A percentile compares a stretch with the other conserved stretches of the same genome.
phyloP scores from a whole-genome alignment of 64 coral and sea anemone genomes.

The Actinia equina region DNA sequence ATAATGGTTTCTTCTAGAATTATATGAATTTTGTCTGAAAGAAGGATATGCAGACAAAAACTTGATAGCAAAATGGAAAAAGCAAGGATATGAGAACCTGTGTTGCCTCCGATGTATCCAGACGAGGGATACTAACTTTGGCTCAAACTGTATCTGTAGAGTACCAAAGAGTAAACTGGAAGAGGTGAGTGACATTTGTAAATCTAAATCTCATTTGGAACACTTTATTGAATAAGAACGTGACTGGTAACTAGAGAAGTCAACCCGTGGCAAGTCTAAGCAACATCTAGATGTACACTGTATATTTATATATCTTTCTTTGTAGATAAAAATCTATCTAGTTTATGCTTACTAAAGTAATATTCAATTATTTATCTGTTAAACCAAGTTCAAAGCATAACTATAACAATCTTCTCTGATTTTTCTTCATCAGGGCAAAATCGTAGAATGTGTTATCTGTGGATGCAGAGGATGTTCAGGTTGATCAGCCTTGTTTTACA shows the following conservation, averaged over 20 bases:
- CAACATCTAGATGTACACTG: too few relatives aligned
- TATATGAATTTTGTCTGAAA: constrained; percentile 96
- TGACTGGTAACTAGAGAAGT: too few relatives aligned
- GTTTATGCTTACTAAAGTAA: too few relatives aligned
- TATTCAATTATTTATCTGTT: too few relatives aligned
- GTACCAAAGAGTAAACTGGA: constrained; percentile 97
- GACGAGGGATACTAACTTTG: constrained; percentile 95
- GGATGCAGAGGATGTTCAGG: constrained; percentile 98
- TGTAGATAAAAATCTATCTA: too few relatives aligned
- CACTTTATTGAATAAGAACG: too few relatives aligned
- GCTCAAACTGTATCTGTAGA: constrained; percentile 93
- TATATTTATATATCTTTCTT: too few relatives aligned
- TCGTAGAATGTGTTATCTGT: constrained; percentile 99
- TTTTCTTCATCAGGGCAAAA: constrained; percentile 67
- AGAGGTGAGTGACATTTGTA: constrained; percentile 47
- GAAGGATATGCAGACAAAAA: constrained; percentile 98
- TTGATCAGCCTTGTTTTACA: neutral
- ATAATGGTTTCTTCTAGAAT: constrained; percentile 44
- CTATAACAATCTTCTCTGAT: neutral
- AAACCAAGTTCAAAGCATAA: too few relatives aligned
- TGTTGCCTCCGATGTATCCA: constrained; percentile 98
- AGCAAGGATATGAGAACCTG: constrained; percentile 98
- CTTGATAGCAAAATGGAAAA: constrained; percentile 99
- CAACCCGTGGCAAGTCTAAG: too few relatives aligned
- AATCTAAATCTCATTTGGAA: too few relatives aligned